Percentiles rank a stretch among this genome's conserved stretches.
Conservation (phyloP, 2,888 invertebrate genomes). For the Xiphydria camelus region DNA sequence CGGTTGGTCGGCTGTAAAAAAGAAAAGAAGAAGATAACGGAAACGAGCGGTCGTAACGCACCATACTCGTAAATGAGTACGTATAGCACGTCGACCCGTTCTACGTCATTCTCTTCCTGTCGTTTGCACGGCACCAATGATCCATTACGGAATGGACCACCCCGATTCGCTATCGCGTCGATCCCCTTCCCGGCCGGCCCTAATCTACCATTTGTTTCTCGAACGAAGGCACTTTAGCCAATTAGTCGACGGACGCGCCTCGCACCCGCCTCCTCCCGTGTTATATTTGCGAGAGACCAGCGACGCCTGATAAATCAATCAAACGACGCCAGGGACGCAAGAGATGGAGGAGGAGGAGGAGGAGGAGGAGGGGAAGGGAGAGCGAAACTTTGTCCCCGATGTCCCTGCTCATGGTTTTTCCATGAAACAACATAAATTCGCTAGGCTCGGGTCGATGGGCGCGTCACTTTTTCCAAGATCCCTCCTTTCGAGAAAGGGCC, state of each 20-base stretch:
- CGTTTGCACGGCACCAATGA: not conserved
- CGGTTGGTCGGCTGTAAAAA: too few species aligned
- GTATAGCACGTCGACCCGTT: too few species aligned
- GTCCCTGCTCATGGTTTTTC: constrained; percentile 1
- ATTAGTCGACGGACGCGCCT: constrained; percentile 9
- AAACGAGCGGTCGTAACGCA: too few species aligned
- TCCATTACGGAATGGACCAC: constrained; percentile 3
- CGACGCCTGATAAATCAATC: constrained; percentile 12
- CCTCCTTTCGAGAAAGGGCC: not conserved
- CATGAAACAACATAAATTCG: constrained; percentile 2
- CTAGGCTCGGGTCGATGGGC: not conserved
- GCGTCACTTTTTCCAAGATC: not conserved
- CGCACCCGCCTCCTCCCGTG: not conserved
- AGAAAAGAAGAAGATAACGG: too few species aligned
- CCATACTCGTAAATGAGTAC: too few species aligned
- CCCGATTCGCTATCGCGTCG: constrained; percentile 5
- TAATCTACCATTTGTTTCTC: constrained; percentile 15
- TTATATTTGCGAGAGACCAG: not conserved
- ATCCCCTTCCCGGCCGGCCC: not conserved
- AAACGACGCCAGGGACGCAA: too few species aligned
- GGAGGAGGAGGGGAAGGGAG: too few species aligned
- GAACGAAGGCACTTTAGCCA: constrained; percentile 10
- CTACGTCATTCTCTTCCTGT: not conserved
- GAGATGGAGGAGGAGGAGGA: too few species aligned
- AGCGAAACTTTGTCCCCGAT: constrained; percentile 3